phyloP scores from a whole-genome alignment of 2,797 vertebrate species.

The Gymnocypris eckloni region DNA sequence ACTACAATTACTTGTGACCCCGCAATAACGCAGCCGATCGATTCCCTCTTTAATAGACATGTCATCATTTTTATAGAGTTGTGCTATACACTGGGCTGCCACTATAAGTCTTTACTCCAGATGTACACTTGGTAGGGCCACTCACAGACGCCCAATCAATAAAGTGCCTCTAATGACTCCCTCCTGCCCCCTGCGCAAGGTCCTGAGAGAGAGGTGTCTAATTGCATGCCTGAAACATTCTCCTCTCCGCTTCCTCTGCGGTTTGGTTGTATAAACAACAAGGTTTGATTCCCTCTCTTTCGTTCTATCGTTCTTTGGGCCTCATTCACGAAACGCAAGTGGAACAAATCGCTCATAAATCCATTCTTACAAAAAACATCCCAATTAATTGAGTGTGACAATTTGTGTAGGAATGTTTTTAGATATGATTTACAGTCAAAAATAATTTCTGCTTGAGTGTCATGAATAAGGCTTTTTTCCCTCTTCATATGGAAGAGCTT shows the following conservation, averaged over 20 bases:
- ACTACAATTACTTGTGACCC: conserved; percentile 68
- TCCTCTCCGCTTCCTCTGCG: conserved; percentile 44
- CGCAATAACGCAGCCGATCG: conserved; percentile 67
- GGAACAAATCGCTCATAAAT: neutral
- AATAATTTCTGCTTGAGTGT: neutral
- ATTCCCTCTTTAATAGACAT: conserved; percentile 67
- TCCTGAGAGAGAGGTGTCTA: conserved; percentile 60
- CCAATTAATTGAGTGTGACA: neutral
- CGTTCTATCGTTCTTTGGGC: neutral
- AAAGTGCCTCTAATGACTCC: conserved; percentile 67
- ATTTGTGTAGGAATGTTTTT: neutral
- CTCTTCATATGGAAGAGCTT: neutral
- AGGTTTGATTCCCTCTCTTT: conserved; percentile 8
- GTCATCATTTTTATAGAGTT: conserved; percentile 73
- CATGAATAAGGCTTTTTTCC: neutral
- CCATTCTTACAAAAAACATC: neutral
- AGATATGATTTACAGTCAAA: neutral
- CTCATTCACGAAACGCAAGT: neutral
- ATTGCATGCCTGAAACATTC: conserved; percentile 62
- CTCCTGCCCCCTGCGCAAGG: conserved; percentile 49
- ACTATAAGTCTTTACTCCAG: conserved; percentile 34
- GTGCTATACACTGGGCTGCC: conserved; percentile 61
- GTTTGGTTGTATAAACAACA: conserved; percentile 57
- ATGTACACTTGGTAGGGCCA: conserved; percentile 18
- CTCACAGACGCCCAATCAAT: conserved; percentile 65